Evolutionary conservation across 2,888 invertebrate species (phyloP).

Genomic region (Metalampra italica): DNA sequence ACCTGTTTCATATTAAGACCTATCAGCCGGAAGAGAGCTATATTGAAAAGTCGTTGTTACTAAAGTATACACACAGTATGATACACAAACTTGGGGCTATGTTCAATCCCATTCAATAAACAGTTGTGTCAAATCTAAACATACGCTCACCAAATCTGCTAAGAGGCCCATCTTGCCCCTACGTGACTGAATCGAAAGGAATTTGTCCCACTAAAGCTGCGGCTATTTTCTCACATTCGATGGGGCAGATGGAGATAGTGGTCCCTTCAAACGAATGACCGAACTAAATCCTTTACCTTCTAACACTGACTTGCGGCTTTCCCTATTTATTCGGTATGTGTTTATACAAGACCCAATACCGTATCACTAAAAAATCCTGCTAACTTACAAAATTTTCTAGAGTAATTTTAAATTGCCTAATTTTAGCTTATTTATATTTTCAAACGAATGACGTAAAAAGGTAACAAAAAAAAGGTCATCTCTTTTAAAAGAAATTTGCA

Average conservation of each 20-base stretch:
- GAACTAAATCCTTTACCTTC: constrained; percentile 69
- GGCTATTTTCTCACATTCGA: constrained; percentile 68
- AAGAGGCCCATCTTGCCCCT: constrained; percentile 62
- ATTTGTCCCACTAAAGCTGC: constrained; percentile 72
- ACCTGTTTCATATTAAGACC: not conserved
- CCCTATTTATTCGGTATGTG: constrained; percentile 20
- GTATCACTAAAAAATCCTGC: too few species aligned
- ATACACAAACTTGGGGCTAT: constrained; percentile 1
- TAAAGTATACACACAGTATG: too few species aligned
- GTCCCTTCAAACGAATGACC: constrained; percentile 60
- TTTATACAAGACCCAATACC: not conserved
- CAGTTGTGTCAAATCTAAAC: constrained; percentile 56
- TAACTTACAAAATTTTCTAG: too few species aligned
- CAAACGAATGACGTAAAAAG: too few species aligned
- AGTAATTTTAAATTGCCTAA: too few species aligned
- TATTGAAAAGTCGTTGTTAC: too few species aligned
- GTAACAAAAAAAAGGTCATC: too few species aligned
- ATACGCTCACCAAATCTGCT: constrained; percentile 66
- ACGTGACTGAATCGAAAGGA: constrained; percentile 74
- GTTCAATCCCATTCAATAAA: constrained; percentile 62
- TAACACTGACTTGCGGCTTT: constrained; percentile 51
- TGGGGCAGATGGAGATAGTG: constrained; percentile 68
- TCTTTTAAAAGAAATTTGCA: too few species aligned
- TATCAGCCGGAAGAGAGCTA: constrained; percentile 1
- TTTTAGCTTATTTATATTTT: too few species aligned